Evolutionary conservation across 2,113 vertebrate species (phyloP).

Genomic region (Falcunculus frontatus): DNA sequence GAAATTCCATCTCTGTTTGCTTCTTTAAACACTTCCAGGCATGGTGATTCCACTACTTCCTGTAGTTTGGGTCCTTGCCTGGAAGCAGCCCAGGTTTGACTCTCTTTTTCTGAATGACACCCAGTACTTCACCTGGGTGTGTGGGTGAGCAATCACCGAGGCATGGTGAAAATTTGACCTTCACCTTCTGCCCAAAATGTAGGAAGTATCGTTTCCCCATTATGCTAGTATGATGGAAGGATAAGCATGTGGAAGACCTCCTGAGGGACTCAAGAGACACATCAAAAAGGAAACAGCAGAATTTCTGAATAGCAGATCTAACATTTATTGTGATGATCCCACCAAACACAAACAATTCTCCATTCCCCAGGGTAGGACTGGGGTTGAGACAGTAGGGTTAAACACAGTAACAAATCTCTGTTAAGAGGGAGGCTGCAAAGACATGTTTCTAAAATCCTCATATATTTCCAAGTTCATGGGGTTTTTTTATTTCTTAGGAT

Average conservation of each 20-base stretch:
- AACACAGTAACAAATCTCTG: not conserved
- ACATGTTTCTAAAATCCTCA: not conserved
- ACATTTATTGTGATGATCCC: not conserved
- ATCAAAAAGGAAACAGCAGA: not conserved
- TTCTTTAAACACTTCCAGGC: not conserved
- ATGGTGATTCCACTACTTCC: not conserved
- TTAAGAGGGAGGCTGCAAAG: not conserved
- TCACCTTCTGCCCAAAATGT: not conserved
- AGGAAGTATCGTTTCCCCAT: not conserved
- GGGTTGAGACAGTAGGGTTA: not conserved
- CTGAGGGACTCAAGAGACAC: not conserved
- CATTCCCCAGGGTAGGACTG: not conserved
- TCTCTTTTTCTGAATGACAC: not conserved
- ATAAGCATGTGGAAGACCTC: not conserved
- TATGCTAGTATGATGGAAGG: not conserved
- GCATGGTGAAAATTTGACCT: not conserved
- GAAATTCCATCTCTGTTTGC: not conserved
- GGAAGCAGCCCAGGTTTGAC: not conserved
- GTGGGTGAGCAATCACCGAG: not conserved
- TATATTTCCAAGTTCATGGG: not conserved
- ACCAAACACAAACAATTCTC: not conserved
- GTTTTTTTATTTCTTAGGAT: not conserved
- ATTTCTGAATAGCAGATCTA: not conserved
- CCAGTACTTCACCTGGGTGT: rapidly evolving
- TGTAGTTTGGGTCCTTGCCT: not conserved